Conservation (phyloP, 1,140 invertebrate genomes). For the Rhagoletis zephyria region DNA sequence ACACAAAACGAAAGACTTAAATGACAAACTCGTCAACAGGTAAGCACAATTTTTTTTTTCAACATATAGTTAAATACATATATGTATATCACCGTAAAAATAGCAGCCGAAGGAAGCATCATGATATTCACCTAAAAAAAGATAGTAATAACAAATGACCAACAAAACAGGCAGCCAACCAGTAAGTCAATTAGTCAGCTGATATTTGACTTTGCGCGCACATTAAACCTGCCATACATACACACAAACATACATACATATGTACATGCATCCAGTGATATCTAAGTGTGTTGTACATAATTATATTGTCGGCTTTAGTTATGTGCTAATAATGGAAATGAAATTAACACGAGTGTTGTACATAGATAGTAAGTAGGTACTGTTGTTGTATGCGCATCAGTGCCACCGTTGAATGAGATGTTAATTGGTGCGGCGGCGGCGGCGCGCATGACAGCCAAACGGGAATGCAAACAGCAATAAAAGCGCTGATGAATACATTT, state of each 20-base stretch:
- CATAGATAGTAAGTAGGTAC: too few relatives aligned
- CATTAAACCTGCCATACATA: not conserved
- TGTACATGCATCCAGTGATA: not conserved
- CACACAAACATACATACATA: not conserved
- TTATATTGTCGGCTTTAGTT: not conserved
- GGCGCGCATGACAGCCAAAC: not conserved
- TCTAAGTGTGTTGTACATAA: too few relatives aligned
- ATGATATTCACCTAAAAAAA: not conserved
- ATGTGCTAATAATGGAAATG: conserved; percentile 26
- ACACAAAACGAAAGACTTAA: conserved; percentile 41
- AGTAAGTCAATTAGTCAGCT: conserved; percentile 47
- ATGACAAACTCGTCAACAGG: not conserved
- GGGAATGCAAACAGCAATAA: conserved; percentile 32
- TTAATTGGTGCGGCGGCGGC: conserved; percentile 22
- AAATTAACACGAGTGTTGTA: conserved; percentile 17
- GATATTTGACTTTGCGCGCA: not conserved
- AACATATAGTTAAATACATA: not conserved
- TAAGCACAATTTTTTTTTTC: not conserved
- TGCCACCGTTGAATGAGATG: conserved; percentile 1
- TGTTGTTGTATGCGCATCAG: not conserved
- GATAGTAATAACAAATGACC: not conserved
- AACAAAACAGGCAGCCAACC: conserved; percentile 20
- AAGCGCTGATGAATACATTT: conserved; percentile 11
- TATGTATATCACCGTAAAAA: not conserved
- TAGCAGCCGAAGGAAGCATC: not conserved